Base-by-base conservation (phyloP, 37 sponge, comb jelly and placozoan genomes). In the Petrosia ficiformis region DNA sequence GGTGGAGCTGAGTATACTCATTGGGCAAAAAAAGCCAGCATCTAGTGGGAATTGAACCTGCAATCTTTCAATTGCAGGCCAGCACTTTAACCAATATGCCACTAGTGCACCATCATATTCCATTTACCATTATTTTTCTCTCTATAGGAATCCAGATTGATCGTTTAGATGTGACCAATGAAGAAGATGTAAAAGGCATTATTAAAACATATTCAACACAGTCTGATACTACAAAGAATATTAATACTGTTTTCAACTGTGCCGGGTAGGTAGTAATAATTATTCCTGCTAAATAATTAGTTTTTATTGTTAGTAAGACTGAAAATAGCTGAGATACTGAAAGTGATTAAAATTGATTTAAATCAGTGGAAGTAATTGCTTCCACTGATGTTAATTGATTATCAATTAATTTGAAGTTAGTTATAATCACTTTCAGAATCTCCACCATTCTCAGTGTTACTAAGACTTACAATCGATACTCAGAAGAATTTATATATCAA, bases 201-300 rank as follows among this genome's bases (percentile, higher is more conserved):
- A 2, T 89, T 68, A 61, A 2, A 24, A 86, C 81, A 60, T 74
- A 82, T 67, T 26, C 63, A 6, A 61, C 63, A 26, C 63, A 61
- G 26, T 26, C 28, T n/a, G 63, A 61, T 61, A 5, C 63, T 22
- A n/a, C 63, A 61, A 38, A 11, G 11, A 69, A 86, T 67, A 38
- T 85, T 37, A 79, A 85, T 69, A 86, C 85, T 16, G 48, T 90
- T 26, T 90, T 90, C 76, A 90, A 90, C 79, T 90, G 86, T 90
- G 91, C 86, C 25, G 91, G 91, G 91, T 90, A 37, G 90, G 42
- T 59, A 1, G 29, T 28, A 26, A 35, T 22, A 26, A 24, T 14
- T 36, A 40, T 30, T 5, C 19, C 25, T 48, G 42, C 25, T 14
- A 43, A 14, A 8, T 48, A 32, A 19, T 39, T 40, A 24, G 54